Evolutionary conservation across 2,113 vertebrate species (phyloP), one percentile per base, ranked within the genome.

Genomic region (Paratilapia polleni): DNA sequence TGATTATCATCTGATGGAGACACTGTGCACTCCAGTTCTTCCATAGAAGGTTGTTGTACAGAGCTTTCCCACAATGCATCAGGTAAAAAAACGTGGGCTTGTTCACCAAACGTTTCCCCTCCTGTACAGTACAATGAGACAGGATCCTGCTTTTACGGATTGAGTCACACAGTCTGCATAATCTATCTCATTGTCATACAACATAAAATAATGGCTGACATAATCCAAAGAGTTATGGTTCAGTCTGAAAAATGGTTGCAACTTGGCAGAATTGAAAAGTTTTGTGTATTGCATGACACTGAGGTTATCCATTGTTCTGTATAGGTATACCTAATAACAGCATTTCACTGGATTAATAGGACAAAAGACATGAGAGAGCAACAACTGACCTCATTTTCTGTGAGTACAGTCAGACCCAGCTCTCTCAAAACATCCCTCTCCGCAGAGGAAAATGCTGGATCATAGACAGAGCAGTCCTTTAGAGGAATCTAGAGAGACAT

Each of bases 1-100:
- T 82, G 49, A 99, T 94, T 28, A 95, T 85, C 56, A 96, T 80
- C 17, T 87, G 94, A 78, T 97, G 93, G 0, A 99, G 96, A 2
- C 91, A 85, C 0, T 59, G 93, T 0, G 24, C 17, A 0, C 95
- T 96, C 98, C 98, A 99, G 94, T 99, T 99, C 38, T 93, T 97
- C 98, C 98, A 99, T 1, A 99, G 91, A 0, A 99, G 94, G 77
- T 99, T 99, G 94, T 99, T 99, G 93, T 99, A 99, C 19, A 99
- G 78, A 0, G 98, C 98, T 8, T 99, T 98, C 19, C 98, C 98
- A 26, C 98, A 99, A 91, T 99, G 98, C 74, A 96, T 95, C 94
- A 99, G 96, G 93, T 98, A 99, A 47, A 98, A 99, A 34, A 99
- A 41, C 0, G 98, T 97, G 80, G 96, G 96, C 10, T 93, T 88